Conservation (phyloP, 2,888 invertebrate species). For the Orchesella flavescens region DNA sequence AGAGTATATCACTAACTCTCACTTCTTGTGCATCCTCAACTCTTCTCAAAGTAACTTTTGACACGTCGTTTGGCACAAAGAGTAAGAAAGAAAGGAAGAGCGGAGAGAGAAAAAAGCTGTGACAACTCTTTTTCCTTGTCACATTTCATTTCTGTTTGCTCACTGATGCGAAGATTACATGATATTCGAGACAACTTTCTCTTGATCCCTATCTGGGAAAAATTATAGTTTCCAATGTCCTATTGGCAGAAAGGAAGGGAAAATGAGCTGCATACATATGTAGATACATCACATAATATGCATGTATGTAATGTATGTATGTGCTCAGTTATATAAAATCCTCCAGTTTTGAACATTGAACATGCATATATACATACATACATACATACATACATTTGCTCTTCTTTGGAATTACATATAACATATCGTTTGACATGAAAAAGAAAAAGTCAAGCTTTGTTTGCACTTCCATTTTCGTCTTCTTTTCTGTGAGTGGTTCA, state of each 20-base stretch:
- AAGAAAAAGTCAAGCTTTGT: conserved; percentile 14
- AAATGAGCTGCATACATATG: not conserved
- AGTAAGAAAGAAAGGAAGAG: not conserved
- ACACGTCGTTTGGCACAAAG: conserved; percentile 14
- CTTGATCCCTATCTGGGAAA: conserved; percentile 15
- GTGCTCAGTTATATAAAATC: not conserved
- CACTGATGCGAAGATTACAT: conserved; percentile 37
- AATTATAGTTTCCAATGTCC: not conserved
- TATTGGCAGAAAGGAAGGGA: not conserved
- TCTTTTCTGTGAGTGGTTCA: conserved; percentile 24
- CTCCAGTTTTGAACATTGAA: not conserved
- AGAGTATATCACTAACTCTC: not conserved
- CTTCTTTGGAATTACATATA: conserved; percentile 10
- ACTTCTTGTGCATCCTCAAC: not conserved
- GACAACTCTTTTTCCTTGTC: conserved; percentile 26
- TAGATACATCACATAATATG: not conserved
- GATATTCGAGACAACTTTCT: conserved; percentile 22
- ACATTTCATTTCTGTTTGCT: conserved; percentile 43
- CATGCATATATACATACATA: not conserved
- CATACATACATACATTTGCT: not conserved
- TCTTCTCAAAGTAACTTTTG: conserved; percentile 13
- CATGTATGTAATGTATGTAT: not conserved
- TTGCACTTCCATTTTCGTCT: conserved; percentile 9
- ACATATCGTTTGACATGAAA: conserved; percentile 1
- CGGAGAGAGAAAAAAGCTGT: not conserved